Base-by-base conservation (phyloP, 1,140 invertebrate genomes). In the Drosophila paulistorum region DNA sequence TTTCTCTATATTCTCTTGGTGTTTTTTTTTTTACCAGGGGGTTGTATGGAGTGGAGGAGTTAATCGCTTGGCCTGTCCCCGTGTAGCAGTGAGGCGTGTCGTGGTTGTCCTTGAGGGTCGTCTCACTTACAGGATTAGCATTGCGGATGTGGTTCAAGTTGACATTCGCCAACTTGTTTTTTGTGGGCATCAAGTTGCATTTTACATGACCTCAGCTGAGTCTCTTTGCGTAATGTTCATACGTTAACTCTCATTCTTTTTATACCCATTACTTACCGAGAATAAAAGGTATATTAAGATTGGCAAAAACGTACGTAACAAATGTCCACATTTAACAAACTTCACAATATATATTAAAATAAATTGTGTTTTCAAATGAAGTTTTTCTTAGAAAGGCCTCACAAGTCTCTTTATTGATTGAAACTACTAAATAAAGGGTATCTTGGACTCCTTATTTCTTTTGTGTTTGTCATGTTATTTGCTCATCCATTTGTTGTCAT, bases 111-210 rank as follows among this genome's bases (percentile, higher is more conserved):
- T 42, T 41, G 60, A 48, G 64, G 66, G 66, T 41, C 70, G 66
- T 41, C 70, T 85, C 74, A 75, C 64, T 82, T 87, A 82, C 83
- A 51, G 82, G 79, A 85, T 85, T 85, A 85, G 68, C 66, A 66
- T 70, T 59, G 61, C 63, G 62, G 60, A 70, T 67, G 55, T 48
- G 60, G 57, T 41, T 78, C 13, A 45, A 13, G 5, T 75, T 75
- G 65, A 75, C 72, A 75, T 63, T 75, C 48, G 51, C 33, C 57
- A 74, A 61, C 39, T 65, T 64, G 39, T 71, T 74, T 74, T 30
- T 58, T 74, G 30, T 7, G 42, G 55, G 62, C 59, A 74, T 74
- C 35, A 60, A 41, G 71, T 74, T 67, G 26, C 65, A 74, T 39
- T 75, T 75, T 59, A 58, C 58, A 75, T 23, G 30, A 17, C 10